Evolutionary conservation across 2,797 vertebrate genomes (phyloP), one percentile per base, ranked within the genome.

Genomic region (Pristis pectinata): DNA sequence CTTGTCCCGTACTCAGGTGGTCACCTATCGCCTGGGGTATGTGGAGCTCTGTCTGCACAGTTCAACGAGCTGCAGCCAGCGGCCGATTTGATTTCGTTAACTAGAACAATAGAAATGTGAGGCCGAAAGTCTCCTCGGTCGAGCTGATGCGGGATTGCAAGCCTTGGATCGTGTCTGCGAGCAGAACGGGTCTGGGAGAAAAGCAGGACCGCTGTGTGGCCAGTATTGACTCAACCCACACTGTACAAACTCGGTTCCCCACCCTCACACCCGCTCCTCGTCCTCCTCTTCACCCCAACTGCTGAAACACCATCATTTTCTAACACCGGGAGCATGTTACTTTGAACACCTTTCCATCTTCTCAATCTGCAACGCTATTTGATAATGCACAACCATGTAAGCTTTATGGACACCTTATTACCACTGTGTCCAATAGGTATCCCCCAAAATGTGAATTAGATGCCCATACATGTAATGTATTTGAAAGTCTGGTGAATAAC

Each of bases 141-240:
- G 94, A 95, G 89, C 94, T 56, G 95, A 94, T 95, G 95, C 59
- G 94, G 94, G 95, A 95, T 67, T 95, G 76, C 77, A 74, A 77
- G 94, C 94, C 79, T 94, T 95, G 95, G 95, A 95, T 95, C 95
- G 95, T 95, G 94, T 94, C 95, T 79, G 76, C 94, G 92, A 93
- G 61, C 87, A 30, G 30, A 79, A 79, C 93, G 70, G 93, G 19
- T 96, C 96, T 96, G 96, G 96, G 96, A 96, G 97, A 96, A 96
- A 96, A 96, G 96, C 96, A 96, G 96, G 97, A 96, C 96, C 96
- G 95, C 95, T 96, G 97, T 96, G 96, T 97, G 97, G 97, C 98
- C 97, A 96, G 98, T 98, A 97, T 95, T 97, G 97, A 97, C 97
- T 97, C 97, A 97, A 97, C 96, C 96, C 96, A 97, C 97, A 96